Conservation (phyloP, 1,140 invertebrate species). For the Andrena cerasifolii region DNA sequence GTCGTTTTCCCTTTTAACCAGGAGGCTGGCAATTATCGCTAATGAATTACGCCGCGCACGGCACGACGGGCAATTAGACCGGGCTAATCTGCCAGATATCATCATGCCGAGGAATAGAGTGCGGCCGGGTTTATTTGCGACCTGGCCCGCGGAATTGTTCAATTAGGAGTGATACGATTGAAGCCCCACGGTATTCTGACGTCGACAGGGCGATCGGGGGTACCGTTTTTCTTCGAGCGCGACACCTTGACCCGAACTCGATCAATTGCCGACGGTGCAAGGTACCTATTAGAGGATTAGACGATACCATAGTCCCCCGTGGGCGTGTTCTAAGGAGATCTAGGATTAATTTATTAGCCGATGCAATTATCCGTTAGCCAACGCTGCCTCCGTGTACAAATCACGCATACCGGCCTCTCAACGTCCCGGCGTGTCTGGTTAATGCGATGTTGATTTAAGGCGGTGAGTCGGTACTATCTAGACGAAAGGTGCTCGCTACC, state of each 20-base stretch:
- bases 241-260: conserved; percentile 50
- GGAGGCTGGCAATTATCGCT: neutral
- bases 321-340: conserved; percentile 68
- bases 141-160: neutral
- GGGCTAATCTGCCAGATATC: neutral
- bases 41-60: conserved; percentile 14
- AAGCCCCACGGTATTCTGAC: conserved; percentile 12
- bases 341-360: conserved; percentile 73
- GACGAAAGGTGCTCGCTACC: conserved; percentile 56
- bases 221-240: neutral
- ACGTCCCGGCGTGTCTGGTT: conserved; percentile 2
- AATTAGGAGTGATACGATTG: conserved; percentile 10
- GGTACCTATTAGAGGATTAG: conserved; percentile 67
- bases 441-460: conserved; percentile 53
- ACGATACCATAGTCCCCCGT: conserved; percentile 66
- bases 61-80: conserved; percentile 3
- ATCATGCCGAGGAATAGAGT: neutral
- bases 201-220: neutral
- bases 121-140: neutral
- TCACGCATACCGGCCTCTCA: conserved; percentile 42
- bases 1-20: neutral
- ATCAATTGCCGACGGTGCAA: conserved; percentile 43
- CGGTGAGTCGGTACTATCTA: conserved; percentile 18
- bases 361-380: conserved; percentile 73
- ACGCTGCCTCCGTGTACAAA: conserved; percentile 54